Percentiles rank a stretch among this genome's conserved stretches.
Conservation (phyloP, 1,140 invertebrate species). For the Chionoecetes opilio region DNA sequence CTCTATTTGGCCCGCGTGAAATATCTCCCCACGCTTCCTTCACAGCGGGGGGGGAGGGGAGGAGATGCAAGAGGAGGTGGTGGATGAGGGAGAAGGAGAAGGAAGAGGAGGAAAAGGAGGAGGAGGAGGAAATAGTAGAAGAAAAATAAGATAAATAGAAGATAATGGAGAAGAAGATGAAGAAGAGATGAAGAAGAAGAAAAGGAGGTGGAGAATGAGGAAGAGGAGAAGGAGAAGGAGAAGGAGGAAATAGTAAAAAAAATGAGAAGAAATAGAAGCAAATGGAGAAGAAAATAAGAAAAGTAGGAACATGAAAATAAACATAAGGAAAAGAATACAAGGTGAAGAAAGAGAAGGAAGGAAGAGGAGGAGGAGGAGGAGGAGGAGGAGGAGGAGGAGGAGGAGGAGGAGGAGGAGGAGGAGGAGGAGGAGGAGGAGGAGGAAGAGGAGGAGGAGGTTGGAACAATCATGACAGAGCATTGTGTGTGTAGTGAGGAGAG, state of each 20-base stretch:
- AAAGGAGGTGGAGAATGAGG: not conserved
- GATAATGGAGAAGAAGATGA: not conserved
- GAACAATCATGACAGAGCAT: no score
- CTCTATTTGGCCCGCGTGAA: not conserved
- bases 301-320: no score
- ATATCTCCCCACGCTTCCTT: no score
- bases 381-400: no score
- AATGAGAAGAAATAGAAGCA: not conserved
- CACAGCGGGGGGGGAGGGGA: no score
- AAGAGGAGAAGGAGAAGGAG: not conserved
- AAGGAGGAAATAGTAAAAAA: not conserved
- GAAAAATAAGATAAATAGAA: not conserved
- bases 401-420: no score
- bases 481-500: no score
- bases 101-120: not conserved
- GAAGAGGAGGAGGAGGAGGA: no score
- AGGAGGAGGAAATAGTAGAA: not conserved
- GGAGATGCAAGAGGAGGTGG: not conserved
- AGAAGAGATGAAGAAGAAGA: not conserved
- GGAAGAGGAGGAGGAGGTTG: not conserved
- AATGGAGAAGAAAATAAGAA: not conserved
- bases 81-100: not conserved
- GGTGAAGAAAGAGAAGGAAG: no score
- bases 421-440: not conserved
- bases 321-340: no score